Evolutionary conservation across 1,140 invertebrate genomes (phyloP).

Genomic region (Saxidomus purpurata): DNA sequence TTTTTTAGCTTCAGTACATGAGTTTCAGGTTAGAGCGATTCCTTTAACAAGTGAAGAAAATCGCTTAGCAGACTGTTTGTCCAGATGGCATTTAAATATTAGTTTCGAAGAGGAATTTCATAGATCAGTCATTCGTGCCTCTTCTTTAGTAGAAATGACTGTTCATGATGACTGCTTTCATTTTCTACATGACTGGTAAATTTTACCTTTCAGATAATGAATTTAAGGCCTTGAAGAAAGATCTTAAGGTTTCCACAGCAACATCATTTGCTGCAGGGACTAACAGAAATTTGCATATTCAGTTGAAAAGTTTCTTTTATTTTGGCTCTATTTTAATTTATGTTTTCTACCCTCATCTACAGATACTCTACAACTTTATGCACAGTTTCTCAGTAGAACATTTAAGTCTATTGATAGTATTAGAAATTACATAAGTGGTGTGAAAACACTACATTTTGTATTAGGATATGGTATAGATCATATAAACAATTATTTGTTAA

Average conservation of each 20-base stretch:
- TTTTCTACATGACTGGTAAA: neutral
- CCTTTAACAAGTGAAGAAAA: neutral
- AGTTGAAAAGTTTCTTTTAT: conserved; percentile 1
- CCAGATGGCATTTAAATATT: too few relatives aligned
- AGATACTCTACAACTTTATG: too few relatives aligned
- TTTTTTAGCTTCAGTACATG: conserved; percentile 39
- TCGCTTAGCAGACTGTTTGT: conserved; percentile 37
- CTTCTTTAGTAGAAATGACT: too few relatives aligned
- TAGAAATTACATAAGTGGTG: too few relatives aligned
- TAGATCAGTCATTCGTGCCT: neutral
- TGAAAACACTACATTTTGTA: too few relatives aligned
- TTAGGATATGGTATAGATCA: too few relatives aligned
- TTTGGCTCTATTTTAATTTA: neutral
- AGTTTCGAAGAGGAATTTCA: conserved; percentile 34
- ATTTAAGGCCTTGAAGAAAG: neutral
- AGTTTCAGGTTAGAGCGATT: conserved; percentile 45
- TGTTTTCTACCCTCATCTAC: conserved; percentile 2
- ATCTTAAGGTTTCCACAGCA: neutral
- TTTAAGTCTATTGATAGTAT: too few relatives aligned
- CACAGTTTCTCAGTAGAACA: too few relatives aligned
- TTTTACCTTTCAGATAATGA: neutral
- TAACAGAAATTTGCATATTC: neutral
- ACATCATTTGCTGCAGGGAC: neutral
- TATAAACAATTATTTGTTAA: too few relatives aligned
- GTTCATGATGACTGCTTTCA: neutral